Evolutionary conservation across 1,140 invertebrate genomes (phyloP), one percentile per base, ranked within the genome.

Genomic region (silkworm (Bombyx mori)): DNA sequence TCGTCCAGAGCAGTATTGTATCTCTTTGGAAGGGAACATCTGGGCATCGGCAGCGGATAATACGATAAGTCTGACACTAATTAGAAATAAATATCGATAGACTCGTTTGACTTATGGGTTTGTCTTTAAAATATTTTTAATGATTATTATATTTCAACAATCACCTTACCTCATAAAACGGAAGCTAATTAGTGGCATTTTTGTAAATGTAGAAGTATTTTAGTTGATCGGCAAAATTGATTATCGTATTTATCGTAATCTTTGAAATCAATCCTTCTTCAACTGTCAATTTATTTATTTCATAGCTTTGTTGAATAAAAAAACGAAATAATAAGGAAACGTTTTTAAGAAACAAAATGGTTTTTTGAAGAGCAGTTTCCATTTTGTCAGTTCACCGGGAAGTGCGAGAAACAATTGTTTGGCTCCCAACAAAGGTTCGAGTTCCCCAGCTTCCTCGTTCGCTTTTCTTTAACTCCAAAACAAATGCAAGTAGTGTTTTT

Each of bases 1-100:
- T 48, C 52, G 56, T 56, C 61, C 61, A 62, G 53, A 56, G 35
- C 53, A 47, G 48, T 48, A 58, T 53, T 56, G 52, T 52, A 55
- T 43, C 22, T 57, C 56, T 22, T 42, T 18, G 51, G 44, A 44
- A 35, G 35, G 45, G 46, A 26, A 53, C 61, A 62, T 62, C 61
- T 62, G 61, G 52, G 55, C 53, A 58, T 48, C 35, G 12, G 26
- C 48, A 62, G 35, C 55, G 45, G 26, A 35, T 52, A 52, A 42
- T 35, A 43, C n/a, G 26, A 22, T 22, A 56, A 22, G 7, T 35
- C 35, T 12, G 46, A 56, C 45, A 56, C n/a, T 49, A 56, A 56
- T 56, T 56, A 56, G 45, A 56, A 56, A 56, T 48, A n/a, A 56
- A 48, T 48, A 49, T 48, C 26, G 44, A 46, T 26, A 18, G 43